A percentile compares a stretch with the other conserved stretches of the same genome.
Evolutionary conservation across 1,140 invertebrate species (phyloP).

Genomic region (Bombus impatiens): DNA sequence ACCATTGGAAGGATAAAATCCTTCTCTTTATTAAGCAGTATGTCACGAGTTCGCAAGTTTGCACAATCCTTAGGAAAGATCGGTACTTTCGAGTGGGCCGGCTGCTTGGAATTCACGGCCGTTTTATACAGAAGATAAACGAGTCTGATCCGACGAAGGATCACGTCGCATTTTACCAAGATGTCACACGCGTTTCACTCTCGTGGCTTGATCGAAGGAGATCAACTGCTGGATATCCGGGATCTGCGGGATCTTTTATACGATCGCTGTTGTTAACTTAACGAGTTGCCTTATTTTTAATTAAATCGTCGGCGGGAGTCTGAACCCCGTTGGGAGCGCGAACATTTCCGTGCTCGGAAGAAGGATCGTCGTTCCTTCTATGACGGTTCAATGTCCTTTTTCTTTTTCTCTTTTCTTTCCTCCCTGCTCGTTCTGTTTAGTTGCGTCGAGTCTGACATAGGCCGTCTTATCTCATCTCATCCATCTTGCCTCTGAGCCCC

Average conservation of each 20-base stretch:
- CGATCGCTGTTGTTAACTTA: neutral
- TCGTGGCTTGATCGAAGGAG: neutral
- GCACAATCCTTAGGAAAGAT: neutral
- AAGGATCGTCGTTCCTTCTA: constrained; percentile 5
- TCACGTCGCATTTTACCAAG: constrained; percentile 8
- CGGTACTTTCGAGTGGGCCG: no score
- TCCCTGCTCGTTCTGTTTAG: constrained; percentile 1
- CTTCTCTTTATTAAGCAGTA: neutral
- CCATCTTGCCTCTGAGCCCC: constrained; percentile 46
- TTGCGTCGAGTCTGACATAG: neutral
- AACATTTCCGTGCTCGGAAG: neutral
- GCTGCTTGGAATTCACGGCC: constrained; percentile 6
- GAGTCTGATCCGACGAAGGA: neutral
- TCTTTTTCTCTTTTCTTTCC: neutral
- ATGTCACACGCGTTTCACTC: no score
- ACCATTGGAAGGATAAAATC: neutral
- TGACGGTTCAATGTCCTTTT: neutral
- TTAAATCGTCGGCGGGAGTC: constrained; percentile 2
- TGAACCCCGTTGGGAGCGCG: neutral
- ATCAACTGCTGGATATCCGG: neutral
- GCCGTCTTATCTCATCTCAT: constrained; percentile 51
- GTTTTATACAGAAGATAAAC: constrained; percentile 38
- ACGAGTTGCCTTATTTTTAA: constrained; percentile 45
- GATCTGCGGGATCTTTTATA: neutral
- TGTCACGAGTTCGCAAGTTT: neutral